Conservation (phyloP, 2,888 invertebrate genomes). For the Amphipyra tragopoginis region DNA sequence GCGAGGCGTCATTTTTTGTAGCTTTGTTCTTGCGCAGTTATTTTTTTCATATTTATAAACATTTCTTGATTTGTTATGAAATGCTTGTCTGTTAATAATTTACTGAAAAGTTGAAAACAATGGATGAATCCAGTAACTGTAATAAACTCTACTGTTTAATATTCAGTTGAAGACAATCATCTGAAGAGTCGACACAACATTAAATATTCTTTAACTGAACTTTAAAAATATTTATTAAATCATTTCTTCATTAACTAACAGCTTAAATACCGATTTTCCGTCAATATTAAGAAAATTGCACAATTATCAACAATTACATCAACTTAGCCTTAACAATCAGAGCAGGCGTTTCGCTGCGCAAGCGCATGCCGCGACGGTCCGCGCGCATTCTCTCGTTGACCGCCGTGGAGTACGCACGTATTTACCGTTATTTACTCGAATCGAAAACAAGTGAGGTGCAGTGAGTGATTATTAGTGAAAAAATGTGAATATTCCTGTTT, state of each 20-base stretch:
- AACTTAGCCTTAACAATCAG: constrained; percentile 70
- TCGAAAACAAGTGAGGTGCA: constrained; percentile 52
- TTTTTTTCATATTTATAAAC: no score
- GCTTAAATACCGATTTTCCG: constrained; percentile 25
- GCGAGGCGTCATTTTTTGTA: no score
- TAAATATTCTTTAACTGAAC: constrained; percentile 1
- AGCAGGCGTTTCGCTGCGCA: constrained; percentile 58
- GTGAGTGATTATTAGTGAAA: constrained; percentile 55
- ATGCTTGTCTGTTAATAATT: no score
- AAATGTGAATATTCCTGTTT: constrained; percentile 58
- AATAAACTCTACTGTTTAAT: no score
- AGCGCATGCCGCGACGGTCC: constrained; percentile 45
- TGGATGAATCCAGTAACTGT: no score
- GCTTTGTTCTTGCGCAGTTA: no score
- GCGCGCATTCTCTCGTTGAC: constrained; percentile 58
- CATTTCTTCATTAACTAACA: constrained; percentile 1
- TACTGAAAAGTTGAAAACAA: no score
- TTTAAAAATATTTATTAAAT: constrained; percentile 31
- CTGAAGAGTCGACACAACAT: no score
- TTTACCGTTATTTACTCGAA: constrained; percentile 39
- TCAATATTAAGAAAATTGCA: constrained; percentile 41
- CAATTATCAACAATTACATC: constrained; percentile 47
- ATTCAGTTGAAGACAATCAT: no score
- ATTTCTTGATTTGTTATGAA: no score
- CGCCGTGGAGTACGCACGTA: constrained; percentile 49